Evolutionary conservation across 2,113 vertebrate genomes (phyloP).

Genomic region (Tonatia bakeri): DNA sequence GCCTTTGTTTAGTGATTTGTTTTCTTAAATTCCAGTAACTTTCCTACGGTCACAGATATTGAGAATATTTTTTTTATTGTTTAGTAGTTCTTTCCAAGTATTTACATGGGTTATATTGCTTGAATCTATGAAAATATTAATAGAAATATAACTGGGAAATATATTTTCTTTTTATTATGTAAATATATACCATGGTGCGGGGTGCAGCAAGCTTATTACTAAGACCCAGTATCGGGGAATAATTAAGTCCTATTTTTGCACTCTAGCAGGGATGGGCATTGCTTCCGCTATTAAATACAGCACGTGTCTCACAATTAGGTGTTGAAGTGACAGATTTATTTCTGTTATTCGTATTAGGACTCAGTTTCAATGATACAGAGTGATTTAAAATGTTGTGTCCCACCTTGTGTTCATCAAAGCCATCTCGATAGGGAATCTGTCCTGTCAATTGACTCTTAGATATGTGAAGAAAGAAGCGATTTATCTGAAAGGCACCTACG

Average conservation of each 20-base stretch:
- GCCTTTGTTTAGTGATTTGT: background rate
- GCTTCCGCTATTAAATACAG: constrained; percentile 21
- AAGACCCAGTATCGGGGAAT: background rate
- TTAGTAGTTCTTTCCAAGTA: background rate
- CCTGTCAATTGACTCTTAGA: constrained; percentile 41
- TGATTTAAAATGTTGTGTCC: background rate
- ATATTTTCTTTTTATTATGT: background rate
- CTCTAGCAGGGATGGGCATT: background rate
- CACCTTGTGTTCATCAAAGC: constrained; percentile 31
- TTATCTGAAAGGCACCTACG: constrained; percentile 62
- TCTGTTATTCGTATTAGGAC: background rate
- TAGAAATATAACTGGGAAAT: background rate
- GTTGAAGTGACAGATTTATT: constrained; percentile 29
- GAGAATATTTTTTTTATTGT: background rate
- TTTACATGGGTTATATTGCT: background rate
- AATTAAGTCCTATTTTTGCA: constrained; percentile 35
- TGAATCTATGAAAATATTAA: background rate
- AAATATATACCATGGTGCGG: background rate
- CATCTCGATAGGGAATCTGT: constrained; percentile 37
- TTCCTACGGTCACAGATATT: background rate
- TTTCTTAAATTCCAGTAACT: background rate
- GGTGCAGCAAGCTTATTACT: background rate
- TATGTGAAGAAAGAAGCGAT: constrained; percentile 64
- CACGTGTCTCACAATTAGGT: background rate
- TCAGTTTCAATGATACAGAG: background rate